Base-by-base conservation (phyloP, 2,888 invertebrate genomes). In the Ctenicera cuprea region DNA sequence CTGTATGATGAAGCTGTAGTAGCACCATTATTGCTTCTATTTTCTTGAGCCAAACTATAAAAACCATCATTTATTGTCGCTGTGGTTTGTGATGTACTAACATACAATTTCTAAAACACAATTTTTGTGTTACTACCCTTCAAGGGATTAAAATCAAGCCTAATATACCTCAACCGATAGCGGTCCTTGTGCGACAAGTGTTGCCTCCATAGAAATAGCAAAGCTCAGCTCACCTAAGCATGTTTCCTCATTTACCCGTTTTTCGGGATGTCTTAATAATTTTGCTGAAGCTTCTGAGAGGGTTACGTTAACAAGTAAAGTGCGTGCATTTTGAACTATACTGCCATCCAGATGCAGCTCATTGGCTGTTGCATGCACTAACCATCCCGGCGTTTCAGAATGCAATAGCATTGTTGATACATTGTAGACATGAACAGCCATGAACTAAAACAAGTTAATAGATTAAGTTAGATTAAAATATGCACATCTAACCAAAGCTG, bases 401-500 rank as follows among this genome's bases (percentile, higher is more conserved):
- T 92, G 84, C 84, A 94, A 88, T 69, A 92, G 87, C 83, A 91
- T 90, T 37, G 90, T 89, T 5, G 91, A 92, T 79, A 94, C 89
- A 82, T 95, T 93, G 83, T 93, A 93, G 67, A 96, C 90, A 83
- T 95, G 94, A 18, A 96, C 91, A 11, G 95, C 95, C 92, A 95
- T 94, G 85, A 96, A 96, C 94, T 96, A 85, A 57, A 33, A 9
- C 8, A 4, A 9, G 1, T 33, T 33, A 8, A 33, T 8, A 33
- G 9, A 41, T 41, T 41, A 12, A 41, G 7, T 14, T n/a, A n/a
- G 7, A 41, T 4, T 41, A 41, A n/a, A n/a, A n/a, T n/a, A n/a
- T n/a, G n/a, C n/a, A n/a, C n/a, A n/a, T n/a, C n/a, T n/a, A n/a
- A n/a, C n/a, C n/a, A n/a, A n/a, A n/a, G n/a, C n/a, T n/a, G n/a